A percentile compares a stretch with the other conserved stretches of the same genome.
Conservation (phyloP, 2,797 vertebrate genomes). For the Momotus momota region DNA sequence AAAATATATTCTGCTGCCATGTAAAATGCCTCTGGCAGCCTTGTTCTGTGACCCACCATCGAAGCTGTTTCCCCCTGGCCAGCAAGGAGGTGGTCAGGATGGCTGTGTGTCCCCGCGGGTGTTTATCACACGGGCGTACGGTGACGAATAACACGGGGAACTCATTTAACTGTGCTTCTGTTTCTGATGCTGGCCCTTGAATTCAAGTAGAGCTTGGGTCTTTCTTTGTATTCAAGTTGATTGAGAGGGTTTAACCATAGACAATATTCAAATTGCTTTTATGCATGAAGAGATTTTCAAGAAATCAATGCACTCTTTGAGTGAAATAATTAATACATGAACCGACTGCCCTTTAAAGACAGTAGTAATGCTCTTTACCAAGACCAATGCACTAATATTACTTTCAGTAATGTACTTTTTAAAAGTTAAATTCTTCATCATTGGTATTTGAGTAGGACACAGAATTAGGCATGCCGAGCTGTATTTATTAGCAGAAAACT, state of each 20-base stretch:
- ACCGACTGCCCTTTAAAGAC: constrained; percentile 56
- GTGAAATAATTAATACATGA: constrained; percentile 55
- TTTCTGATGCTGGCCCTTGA: background rate
- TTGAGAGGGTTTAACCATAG: constrained; percentile 34
- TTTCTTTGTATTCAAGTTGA: constrained; percentile 26
- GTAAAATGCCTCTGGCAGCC: background rate
- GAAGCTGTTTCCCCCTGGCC: background rate
- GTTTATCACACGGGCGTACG: rapidly evolving
- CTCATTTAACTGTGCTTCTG: background rate
- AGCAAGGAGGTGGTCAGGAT: background rate
- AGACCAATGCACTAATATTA: background rate
- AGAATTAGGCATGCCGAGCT: constrained; percentile 35
- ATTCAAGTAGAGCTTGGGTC: background rate
- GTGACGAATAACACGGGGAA: background rate
- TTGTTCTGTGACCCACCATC: background rate
- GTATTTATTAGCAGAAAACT: constrained; percentile 60
- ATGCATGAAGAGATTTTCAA: constrained; percentile 21
- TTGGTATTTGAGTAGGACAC: constrained; percentile 41
- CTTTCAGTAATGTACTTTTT: background rate
- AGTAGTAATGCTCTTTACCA: background rate
- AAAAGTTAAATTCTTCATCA: constrained; percentile 38
- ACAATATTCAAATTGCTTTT: constrained; percentile 43
- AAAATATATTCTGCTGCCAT: background rate
- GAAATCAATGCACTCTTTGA: constrained; percentile 36
- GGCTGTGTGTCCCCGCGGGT: background rate